These are phyloP conservation scores for Tragelaphus oryx DNA, from an alignment of 2,797 vertebrate genomes.

Conservation along the genomic window DNA sequence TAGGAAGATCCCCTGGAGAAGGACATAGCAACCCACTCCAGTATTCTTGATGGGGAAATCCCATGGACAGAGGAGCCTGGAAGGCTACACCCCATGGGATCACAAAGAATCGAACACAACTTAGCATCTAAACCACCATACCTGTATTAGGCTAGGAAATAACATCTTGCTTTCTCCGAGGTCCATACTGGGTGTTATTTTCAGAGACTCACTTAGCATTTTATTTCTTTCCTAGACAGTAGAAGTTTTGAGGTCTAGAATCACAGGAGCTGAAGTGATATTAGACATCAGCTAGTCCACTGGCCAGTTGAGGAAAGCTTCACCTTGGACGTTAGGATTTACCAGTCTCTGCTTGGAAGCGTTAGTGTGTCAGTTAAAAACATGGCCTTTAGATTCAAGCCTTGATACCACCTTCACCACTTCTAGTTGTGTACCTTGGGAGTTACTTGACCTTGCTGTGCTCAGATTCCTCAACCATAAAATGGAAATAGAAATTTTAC, in stretches of 20 bases:
- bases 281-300: neutral
- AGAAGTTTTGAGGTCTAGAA: neutral
- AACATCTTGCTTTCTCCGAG: conserved; percentile 8
- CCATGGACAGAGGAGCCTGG: neutral
- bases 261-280: neutral
- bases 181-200: neutral
- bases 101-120: neutral
- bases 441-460: neutral
- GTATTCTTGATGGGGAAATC: neutral
- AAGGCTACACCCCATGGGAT: neutral
- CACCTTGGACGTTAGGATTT: neutral
- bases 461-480: neutral
- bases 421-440: neutral
- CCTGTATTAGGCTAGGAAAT: conserved; percentile 4
- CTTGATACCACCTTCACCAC: neutral
- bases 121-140: neutral
- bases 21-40: neutral
- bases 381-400: neutral
- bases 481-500: neutral
- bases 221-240: conserved; percentile 31
- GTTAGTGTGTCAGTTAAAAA: neutral
- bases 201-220: neutral
- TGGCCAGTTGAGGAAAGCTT: neutral
- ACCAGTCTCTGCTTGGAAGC: neutral
- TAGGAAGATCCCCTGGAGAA: neutral